A percentile compares a stretch with the other conserved stretches of the same genome.
phyloP scores from a whole-genome alignment of 2,797 vertebrate species.

The Pseudochirops cupreus region DNA sequence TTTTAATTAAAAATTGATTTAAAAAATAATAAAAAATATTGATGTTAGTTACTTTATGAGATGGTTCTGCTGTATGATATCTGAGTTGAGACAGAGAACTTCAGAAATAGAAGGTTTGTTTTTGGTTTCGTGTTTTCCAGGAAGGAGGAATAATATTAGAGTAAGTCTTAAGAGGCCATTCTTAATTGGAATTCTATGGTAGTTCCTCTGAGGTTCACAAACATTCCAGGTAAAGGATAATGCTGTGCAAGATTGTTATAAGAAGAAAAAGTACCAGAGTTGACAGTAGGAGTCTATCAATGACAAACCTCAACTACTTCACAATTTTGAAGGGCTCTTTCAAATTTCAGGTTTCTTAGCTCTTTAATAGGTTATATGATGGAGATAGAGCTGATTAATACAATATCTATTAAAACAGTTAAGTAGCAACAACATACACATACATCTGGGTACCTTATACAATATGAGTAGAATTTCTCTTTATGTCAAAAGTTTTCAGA shows the following conservation, averaged over 20 bases:
- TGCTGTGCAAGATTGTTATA: background rate
- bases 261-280: background rate
- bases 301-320: background rate
- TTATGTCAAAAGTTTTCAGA: constrained; percentile 51
- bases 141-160: background rate
- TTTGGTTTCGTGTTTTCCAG: background rate
- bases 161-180: background rate
- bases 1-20: background rate
- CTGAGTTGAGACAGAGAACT: background rate
- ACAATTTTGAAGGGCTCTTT: background rate
- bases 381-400: background rate
- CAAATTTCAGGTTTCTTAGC: background rate
- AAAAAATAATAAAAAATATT: background rate
- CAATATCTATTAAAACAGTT: background rate
- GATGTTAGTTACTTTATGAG: background rate
- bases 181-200: background rate
- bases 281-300: background rate
- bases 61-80: background rate
- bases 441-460: background rate
- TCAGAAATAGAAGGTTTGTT: background rate
- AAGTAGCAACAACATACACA: constrained; percentile 3
- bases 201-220: background rate
- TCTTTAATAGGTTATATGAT: background rate
- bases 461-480: constrained; percentile 14
- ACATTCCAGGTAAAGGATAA: background rate